These are phyloP conservation scores for Drosophila limbata DNA, from an alignment of 2,888 invertebrate genomes.

Conservation along the genomic window DNA sequence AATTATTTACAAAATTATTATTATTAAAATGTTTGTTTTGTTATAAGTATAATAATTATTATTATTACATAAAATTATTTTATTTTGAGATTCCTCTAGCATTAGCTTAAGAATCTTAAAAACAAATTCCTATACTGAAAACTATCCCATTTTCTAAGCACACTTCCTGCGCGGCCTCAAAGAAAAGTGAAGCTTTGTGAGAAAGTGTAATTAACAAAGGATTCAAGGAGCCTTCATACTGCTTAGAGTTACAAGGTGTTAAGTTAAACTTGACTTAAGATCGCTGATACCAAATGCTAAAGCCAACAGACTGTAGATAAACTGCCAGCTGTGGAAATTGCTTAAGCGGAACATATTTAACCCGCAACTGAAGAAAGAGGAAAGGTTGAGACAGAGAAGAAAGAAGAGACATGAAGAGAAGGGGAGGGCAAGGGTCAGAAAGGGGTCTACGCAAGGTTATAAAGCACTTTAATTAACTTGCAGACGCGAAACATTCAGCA, in stretches of 20 bases:
- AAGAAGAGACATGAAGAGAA: not conserved
- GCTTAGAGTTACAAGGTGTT: conserved; percentile 10
- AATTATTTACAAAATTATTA: too few relatives aligned
- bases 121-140: not conserved
- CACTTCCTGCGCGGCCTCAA: not conserved
- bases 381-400: not conserved
- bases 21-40: too few relatives aligned
- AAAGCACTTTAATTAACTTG: conserved; percentile 82
- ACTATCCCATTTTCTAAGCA: not conserved
- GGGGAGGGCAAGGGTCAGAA: not conserved
- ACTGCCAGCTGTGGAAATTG: conserved; percentile 38
- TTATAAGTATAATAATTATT: too few relatives aligned
- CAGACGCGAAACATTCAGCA: conserved; percentile 67
- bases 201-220: conserved; percentile 5
- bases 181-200: not conserved
- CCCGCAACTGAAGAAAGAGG: not conserved
- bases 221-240: not conserved
- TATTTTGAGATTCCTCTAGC: not conserved
- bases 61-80: too few relatives aligned
- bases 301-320: conserved; percentile 52
- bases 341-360: conserved; percentile 36
- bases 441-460: conserved; percentile 47
- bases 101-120: not conserved
- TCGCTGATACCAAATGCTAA: conserved; percentile 16
- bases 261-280: conserved; percentile 6